phyloP scores from a whole-genome alignment of 2,888 invertebrate genomes.

The Hirtodrosophila trivittata region DNA sequence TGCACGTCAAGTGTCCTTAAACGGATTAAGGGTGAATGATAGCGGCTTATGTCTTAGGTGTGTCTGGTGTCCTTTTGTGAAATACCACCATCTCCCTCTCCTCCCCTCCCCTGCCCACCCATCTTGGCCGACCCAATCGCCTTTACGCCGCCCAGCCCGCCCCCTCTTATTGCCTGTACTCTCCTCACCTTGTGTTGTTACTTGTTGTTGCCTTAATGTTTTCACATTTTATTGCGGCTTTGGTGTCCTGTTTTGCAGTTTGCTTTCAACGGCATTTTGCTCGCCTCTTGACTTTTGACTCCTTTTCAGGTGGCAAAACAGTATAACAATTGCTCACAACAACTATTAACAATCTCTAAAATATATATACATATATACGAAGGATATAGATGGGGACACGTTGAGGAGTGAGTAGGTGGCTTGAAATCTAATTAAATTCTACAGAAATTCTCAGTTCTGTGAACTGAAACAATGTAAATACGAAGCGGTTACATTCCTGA shows the following conservation, averaged over 20 bases:
- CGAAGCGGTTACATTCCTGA: no score
- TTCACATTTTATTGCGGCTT: constrained; percentile 69
- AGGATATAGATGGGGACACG: no score
- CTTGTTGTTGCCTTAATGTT: constrained; percentile 52
- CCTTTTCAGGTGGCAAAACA: constrained; percentile 37
- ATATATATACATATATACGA: no score
- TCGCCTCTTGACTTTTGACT: constrained; percentile 58
- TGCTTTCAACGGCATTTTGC: constrained; percentile 29
- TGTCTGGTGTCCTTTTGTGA: constrained; percentile 71
- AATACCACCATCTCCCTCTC: constrained; percentile 38
- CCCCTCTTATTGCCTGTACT: neutral
- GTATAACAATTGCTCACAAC: constrained; percentile 35
- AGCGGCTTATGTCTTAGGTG: constrained; percentile 79
- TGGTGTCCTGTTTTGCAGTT: constrained; percentile 31
- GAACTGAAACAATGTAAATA: no score
- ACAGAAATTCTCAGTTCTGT: no score
- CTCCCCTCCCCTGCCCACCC: no score
- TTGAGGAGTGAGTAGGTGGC: no score
- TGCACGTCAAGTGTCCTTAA: constrained; percentile 78
- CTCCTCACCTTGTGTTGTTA: constrained; percentile 14
- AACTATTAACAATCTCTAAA: no score
- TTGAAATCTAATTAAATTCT: no score
- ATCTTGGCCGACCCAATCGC: no score
- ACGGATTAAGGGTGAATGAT: constrained; percentile 80
- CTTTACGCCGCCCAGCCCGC: neutral